Conservation (phyloP, 2,797 vertebrate species). For the Columba guinea region DNA sequence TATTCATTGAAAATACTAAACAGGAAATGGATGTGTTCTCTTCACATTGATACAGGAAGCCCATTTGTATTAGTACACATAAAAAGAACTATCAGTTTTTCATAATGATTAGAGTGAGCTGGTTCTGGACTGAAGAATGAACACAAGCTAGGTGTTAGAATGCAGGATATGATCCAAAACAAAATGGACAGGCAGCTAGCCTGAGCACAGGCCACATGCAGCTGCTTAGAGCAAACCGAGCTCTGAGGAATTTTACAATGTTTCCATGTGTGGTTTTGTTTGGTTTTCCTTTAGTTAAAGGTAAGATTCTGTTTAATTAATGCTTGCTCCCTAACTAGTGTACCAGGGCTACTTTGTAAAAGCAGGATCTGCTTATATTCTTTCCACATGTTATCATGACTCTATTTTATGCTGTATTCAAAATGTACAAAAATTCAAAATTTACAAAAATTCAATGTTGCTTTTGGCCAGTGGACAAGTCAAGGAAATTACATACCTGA, state of each 20-base stretch:
- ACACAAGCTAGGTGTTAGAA: not conserved
- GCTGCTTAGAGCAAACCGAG: not conserved
- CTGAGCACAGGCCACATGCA: not conserved
- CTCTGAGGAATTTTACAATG: too few relatives aligned
- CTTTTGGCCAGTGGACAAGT: not conserved
- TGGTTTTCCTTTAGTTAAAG: not conserved
- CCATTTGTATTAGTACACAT: not conserved
- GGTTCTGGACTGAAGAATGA: not conserved
- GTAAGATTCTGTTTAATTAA: not conserved
- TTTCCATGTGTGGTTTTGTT: not conserved
- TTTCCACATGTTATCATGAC: not conserved
- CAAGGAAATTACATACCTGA: not conserved
- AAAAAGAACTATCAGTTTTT: not conserved
- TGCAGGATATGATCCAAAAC: not conserved
- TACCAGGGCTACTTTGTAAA: not conserved
- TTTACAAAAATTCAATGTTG: not conserved
- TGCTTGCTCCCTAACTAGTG: not conserved
- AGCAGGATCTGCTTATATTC: not conserved
- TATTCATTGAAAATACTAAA: not conserved
- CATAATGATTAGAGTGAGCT: not conserved
- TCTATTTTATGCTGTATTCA: not conserved
- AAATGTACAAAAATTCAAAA: not conserved
- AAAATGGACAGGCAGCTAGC: not conserved
- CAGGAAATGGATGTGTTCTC: not conserved
- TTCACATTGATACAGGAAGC: not conserved